phyloP scores from a whole-genome alignment of 2,888 invertebrate species.

The Agelastica alni region DNA sequence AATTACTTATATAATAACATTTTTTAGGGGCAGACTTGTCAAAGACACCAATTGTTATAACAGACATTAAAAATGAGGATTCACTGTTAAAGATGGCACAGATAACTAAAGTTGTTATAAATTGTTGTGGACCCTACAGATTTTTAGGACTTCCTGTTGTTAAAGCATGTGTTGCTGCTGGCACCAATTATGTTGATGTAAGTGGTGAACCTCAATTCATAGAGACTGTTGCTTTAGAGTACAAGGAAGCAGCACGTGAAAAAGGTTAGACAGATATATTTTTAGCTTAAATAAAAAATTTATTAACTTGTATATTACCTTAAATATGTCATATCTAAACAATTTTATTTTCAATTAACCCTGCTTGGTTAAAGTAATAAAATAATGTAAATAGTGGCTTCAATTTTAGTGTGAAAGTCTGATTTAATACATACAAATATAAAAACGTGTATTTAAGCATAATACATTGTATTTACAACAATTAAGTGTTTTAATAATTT shows the following conservation, averaged over 20 bases:
- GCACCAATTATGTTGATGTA: conserved; percentile 89
- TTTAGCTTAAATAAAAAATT: too few species aligned
- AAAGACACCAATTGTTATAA: conserved; percentile 56
- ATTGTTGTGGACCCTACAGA: conserved; percentile 88
- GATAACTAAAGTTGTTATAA: conserved; percentile 78
- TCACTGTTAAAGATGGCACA: conserved; percentile 82
- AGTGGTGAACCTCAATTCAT: conserved; percentile 82
- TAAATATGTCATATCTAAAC: too few species aligned
- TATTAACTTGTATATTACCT: neutral
- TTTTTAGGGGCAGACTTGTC: conserved; percentile 38
- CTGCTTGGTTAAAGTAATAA: too few species aligned
- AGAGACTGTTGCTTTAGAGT: conserved; percentile 68
- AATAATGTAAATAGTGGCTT: too few species aligned
- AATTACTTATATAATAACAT: too few species aligned
- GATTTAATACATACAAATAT: too few species aligned
- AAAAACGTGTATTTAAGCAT: too few species aligned
- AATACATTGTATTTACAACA: too few species aligned
- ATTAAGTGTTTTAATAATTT: too few species aligned
- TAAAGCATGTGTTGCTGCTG: conserved; percentile 76
- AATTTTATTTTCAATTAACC: too few species aligned
- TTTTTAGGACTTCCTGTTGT: conserved; percentile 90
- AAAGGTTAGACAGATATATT: conserved; percentile 59
- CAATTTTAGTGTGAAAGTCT: too few species aligned
- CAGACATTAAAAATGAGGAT: conserved; percentile 74
- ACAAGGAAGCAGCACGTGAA: conserved; percentile 73